These are phyloP conservation scores for Blennius ocellaris DNA, from an alignment of 2,113 vertebrate species.

Conservation along the genomic window DNA sequence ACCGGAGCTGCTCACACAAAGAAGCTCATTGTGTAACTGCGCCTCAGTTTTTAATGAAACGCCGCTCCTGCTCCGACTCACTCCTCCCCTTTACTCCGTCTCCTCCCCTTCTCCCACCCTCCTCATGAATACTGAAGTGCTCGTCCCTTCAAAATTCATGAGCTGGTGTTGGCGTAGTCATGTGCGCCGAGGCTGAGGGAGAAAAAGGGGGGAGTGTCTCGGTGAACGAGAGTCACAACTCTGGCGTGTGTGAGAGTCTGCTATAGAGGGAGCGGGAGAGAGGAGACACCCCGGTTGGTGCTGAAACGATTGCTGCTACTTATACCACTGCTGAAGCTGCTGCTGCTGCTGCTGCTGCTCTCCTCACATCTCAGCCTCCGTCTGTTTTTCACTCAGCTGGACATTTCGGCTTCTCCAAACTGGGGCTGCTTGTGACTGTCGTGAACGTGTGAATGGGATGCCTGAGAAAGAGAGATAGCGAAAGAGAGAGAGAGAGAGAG, in stretches of 20 bases:
- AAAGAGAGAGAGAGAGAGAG: conserved; percentile 54
- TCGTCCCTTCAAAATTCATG: conserved; percentile 91
- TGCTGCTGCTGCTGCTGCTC: conserved; percentile 42
- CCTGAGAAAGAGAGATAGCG: conserved; percentile 50
- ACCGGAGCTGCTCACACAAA: conserved; percentile 86
- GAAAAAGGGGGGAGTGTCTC: conserved; percentile 92
- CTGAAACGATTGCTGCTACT: conserved; percentile 53
- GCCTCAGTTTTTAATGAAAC: conserved; percentile 88
- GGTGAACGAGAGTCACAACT: conserved; percentile 91
- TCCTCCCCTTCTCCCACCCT: conserved; percentile 84
- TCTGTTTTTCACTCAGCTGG: conserved; percentile 53
- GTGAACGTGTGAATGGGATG: conserved; percentile 70
- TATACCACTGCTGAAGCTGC: conserved; percentile 23
- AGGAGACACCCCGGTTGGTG: conserved; percentile 63
- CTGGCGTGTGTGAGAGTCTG: conserved; percentile 73
- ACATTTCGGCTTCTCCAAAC: conserved; percentile 39
- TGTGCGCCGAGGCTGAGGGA: conserved; percentile 89
- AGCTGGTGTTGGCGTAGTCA: conserved; percentile 92
- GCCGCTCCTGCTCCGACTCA: conserved; percentile 84
- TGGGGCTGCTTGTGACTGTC: conserved; percentile 36
- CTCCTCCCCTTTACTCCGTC: conserved; percentile 75
- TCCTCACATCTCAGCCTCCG: conserved; percentile 44
- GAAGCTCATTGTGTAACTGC: conserved; percentile 88
- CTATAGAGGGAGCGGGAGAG: conserved; percentile 73
- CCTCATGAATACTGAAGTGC: conserved; percentile 90